These are phyloP conservation scores for Ailuropoda melanoleuca DNA, from an alignment of 2,113 vertebrate species.

Conservation along the genomic window DNA sequence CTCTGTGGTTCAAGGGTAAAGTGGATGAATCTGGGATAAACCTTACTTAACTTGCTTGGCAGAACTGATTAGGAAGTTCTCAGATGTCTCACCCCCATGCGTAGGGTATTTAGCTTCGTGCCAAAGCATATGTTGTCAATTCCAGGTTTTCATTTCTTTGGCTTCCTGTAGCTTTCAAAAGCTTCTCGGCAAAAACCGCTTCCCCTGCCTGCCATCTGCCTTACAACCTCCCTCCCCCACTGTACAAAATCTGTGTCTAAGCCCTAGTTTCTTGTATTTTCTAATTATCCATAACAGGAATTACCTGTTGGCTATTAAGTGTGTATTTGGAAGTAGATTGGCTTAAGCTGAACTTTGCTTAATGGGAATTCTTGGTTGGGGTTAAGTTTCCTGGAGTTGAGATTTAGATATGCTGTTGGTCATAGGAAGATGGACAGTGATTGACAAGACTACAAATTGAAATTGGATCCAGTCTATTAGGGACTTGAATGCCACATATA, in stretches of 20 bases:
- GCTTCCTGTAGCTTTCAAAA: conserved; percentile 49
- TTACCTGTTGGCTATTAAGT: neutral
- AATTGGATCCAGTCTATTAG: neutral
- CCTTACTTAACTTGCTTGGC: conserved; percentile 21
- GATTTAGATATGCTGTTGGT: neutral
- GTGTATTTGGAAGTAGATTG: neutral
- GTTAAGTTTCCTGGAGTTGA: neutral
- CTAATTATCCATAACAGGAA: neutral
- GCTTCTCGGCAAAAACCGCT: neutral
- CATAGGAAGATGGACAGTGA: neutral
- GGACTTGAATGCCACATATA: neutral
- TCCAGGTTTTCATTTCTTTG: conserved; percentile 4
- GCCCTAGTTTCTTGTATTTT: neutral
- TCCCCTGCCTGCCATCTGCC: neutral
- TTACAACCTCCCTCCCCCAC: neutral
- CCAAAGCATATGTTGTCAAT: neutral
- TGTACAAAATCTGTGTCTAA: neutral
- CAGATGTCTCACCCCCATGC: neutral
- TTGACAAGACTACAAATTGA: neutral
- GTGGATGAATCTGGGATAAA: neutral
- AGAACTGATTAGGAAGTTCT: neutral
- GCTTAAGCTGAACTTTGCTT: neutral
- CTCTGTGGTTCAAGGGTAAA: neutral
- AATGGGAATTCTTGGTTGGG: neutral
- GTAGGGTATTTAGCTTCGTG: neutral